Base-by-base conservation (phyloP, 2,888 invertebrate genomes). In the Argyresthia goedartella region DNA sequence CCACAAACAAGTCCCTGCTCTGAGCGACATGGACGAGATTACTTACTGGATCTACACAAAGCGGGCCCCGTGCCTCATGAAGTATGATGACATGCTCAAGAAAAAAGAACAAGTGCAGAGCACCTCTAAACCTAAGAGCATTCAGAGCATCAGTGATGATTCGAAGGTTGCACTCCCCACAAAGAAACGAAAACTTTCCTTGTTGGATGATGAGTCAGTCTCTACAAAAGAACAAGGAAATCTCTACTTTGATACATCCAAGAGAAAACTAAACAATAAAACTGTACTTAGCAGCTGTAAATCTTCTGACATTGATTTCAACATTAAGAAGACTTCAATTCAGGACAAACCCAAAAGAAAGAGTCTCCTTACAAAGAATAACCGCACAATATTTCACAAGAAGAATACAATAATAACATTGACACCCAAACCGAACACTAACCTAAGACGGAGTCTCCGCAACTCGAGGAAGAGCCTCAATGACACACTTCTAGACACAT, bases 21-120 rank as follows among this genome's bases (percentile, higher is more conserved):
- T 15, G 73, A 81, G 60, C 71, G 74, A 70, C 57, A 84, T 85
- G 80, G 85, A 86, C 57, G 86, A 86, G 63, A 86, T 87, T 66
- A 65, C 76, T 1, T 85, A 74, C 59, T 87, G 87, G 87, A 71
- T 87, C 35, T 70, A 73, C 58, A 85, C 87, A 1, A 80, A 80
- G 57, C 68, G 81, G 62, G 81, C 87, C 11, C 87, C 87, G 0
- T 87, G 86, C 69, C 77, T 86, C 42, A 73, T 76, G 60, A 74
- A 73, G 60, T 80, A 77, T 69, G 81, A 84, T 48, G 33, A 44
- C 14, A 42, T 65, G 69, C 59, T 73, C 76, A 10, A 76, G 73
- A 59, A 69, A 55, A 64, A 64, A 10, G 63, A 63, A 57, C 59
- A 59, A 49, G 67, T 70, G 54, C 61, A 64, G 41, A 7, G 8